phyloP scores from a whole-genome alignment of 2,797 vertebrate species.

The Eremophila alpestris region DNA sequence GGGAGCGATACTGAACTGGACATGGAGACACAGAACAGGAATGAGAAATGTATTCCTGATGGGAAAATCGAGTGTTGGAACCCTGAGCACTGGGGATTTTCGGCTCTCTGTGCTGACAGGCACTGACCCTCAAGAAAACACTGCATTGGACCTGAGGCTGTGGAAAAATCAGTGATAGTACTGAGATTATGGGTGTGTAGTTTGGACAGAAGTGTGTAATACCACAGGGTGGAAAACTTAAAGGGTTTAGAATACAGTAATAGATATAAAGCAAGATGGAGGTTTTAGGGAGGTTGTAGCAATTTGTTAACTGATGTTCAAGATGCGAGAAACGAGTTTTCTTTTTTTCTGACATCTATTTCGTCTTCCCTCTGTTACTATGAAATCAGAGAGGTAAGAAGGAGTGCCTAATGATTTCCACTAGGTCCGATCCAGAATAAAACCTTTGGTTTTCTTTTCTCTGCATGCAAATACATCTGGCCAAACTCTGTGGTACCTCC shows the following conservation, averaged over 20 bases:
- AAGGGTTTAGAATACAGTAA: too few relatives aligned
- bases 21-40: not conserved
- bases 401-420: not conserved
- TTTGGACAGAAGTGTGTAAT: too few relatives aligned
- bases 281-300: too few relatives aligned
- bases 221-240: too few relatives aligned
- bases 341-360: not conserved
- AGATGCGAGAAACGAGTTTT: not conserved
- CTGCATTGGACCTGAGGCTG: too few relatives aligned
- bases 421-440: not conserved
- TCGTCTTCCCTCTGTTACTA: not conserved
- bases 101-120: too few relatives aligned
- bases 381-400: not conserved
- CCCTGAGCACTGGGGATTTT: too few relatives aligned
- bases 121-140: too few relatives aligned
- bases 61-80: not conserved
- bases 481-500: not conserved
- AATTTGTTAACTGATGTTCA: too few relatives aligned
- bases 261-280: too few relatives aligned
- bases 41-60: not conserved
- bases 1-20: not conserved
- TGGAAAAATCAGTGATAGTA: too few relatives aligned
- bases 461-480: fast-evolving
- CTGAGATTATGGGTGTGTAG: too few relatives aligned
- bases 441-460: not conserved